Percentiles rank a stretch among this genome's conserved stretches.
phyloP scores from a whole-genome alignment of 2,888 invertebrate genomes.

The Sialis lutaria region DNA sequence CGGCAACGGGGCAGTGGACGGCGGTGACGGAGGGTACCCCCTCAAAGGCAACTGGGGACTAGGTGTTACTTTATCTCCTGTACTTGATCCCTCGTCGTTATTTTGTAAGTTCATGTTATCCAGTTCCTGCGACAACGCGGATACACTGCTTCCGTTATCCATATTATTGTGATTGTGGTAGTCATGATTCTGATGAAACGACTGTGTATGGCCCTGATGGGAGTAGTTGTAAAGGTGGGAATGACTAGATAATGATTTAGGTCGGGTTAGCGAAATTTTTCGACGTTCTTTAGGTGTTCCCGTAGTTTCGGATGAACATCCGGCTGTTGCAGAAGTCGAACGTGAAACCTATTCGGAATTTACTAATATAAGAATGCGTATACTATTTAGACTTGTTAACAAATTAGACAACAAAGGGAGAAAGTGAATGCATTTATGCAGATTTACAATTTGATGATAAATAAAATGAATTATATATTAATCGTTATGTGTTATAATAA shows the following conservation, averaged over 20 bases:
- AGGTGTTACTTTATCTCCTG: constrained; percentile 1
- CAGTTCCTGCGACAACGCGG: constrained; percentile 9
- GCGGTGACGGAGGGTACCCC: constrained; percentile 65
- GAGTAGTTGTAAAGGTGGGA: no score
- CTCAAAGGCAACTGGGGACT: constrained; percentile 38
- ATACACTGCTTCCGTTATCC: constrained; percentile 24
- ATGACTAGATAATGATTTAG: constrained; percentile 22
- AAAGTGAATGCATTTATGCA: no score
- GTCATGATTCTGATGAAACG: constrained; percentile 27
- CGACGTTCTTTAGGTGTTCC: constrained; percentile 31
- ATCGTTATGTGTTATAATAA: no score
- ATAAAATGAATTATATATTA: no score
- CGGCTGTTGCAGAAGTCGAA: constrained; percentile 3
- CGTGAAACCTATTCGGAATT: constrained; percentile 4
- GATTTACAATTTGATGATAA: no score
- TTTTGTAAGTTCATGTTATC: constrained; percentile 36
- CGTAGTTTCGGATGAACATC: constrained; percentile 22
- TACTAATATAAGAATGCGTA: no score
- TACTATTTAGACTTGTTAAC: no score
- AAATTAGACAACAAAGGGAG: no score
- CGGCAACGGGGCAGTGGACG: constrained; percentile 68
- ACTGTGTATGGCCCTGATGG: constrained; percentile 31
- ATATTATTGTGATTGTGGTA: constrained; percentile 24
- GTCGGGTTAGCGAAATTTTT: constrained; percentile 32
- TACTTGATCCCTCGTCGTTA: constrained; percentile 21